Base-by-base conservation (phyloP, 2,797 vertebrate genomes). In the Danio tinwini region DNA sequence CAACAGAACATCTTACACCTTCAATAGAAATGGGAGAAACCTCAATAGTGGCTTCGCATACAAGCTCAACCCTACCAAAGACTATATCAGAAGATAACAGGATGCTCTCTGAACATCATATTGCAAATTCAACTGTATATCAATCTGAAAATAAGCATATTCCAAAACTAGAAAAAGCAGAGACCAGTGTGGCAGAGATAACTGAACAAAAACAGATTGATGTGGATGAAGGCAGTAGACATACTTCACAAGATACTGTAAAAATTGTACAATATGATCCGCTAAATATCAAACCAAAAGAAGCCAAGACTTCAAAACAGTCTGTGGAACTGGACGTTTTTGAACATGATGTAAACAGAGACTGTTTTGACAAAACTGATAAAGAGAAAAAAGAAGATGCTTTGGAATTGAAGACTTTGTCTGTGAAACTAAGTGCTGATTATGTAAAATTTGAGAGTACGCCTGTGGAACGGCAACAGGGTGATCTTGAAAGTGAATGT, bases 401-500 rank as follows among this genome's bases (percentile, higher is more conserved):
- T 5, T 74, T 52, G 49, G 47, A 78, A 64, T 73, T 75, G 0
- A 63, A 67, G 53, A 69, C 6, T 37, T 9, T 59, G 19, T 58
- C 21, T 61, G 55, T 37, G 82, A 87, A 87, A 53, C 73, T 72
- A 82, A 87, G 81, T 78, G 89, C 72, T 52, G 93, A 92, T 16
- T 91, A 93, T 62, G 81, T 82, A 45, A 87, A 95, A 74, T 79
- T 97, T 86, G 89, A 90, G 29, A 82, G 9, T 55, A 90, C 98
- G 83, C 90, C 93, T 64, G 0, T 6, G 0, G 94, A 99, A 80
- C 92, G 99, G 6, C 92, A 86, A 45, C 87, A 92, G 0, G 95
- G 95, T 3, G 97, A 97, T 61, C 89, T 97, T 74, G 1, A 92
- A 88, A 94, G 94, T 0, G 90, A 94, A 70, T 91, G 87, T 14